Conservation (phyloP, 1,140 invertebrate species). For the Thaumatotibia leucotreta region DNA sequence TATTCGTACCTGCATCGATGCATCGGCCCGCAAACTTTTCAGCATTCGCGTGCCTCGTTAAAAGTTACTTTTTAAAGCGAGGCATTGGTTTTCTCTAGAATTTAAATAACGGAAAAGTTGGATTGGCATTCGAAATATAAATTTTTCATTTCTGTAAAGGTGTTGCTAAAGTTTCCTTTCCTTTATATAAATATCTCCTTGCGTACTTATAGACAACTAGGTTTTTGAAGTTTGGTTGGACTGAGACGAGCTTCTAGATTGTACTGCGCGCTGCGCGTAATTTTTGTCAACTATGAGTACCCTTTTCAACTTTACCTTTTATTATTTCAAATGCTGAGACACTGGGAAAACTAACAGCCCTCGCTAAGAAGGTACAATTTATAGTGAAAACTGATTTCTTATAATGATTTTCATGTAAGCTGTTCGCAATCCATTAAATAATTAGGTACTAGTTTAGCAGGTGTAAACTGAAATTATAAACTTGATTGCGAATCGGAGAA, state of each 20-base stretch:
- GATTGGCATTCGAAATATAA: neutral
- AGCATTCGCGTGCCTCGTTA: neutral
- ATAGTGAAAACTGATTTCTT: too few species aligned
- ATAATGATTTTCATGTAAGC: neutral
- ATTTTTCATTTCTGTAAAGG: neutral
- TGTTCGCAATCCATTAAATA: neutral
- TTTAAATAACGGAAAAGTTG: neutral
- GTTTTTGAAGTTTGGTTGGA: too few species aligned
- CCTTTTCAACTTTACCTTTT: too few species aligned
- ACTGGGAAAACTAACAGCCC: too few species aligned
- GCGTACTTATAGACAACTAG: too few species aligned
- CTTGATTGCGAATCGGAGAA: neutral
- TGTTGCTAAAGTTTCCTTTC: neutral
- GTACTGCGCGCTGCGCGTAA: too few species aligned
- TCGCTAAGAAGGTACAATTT: too few species aligned
- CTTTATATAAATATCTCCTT: too few species aligned
- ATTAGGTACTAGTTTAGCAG: neutral
- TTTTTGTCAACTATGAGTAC: too few species aligned
- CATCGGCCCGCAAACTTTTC: neutral
- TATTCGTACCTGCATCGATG: neutral
- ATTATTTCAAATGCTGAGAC: too few species aligned
- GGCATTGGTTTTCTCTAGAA: neutral
- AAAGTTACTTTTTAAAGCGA: slow-evolving; percentile 7
- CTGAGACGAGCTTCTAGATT: too few species aligned
- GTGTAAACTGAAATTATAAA: slow-evolving; percentile 9